Evolutionary conservation across 2,888 invertebrate genomes (phyloP).

Genomic region (Dendrolimus pini): DNA sequence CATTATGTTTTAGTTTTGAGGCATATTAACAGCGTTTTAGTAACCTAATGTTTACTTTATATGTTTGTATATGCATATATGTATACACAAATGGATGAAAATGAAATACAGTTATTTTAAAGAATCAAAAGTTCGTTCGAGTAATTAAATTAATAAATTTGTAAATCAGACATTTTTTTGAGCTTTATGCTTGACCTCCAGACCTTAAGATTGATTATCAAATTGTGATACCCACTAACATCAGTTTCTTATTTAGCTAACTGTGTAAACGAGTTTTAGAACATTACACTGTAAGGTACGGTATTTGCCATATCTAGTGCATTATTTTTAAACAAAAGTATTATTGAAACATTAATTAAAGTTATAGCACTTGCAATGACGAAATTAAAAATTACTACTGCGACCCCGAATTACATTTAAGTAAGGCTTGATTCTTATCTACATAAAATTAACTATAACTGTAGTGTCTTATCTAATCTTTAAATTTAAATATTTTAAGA

Average conservation of each 20-base stretch:
- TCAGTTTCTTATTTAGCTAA: background rate
- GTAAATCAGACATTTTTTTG: background rate
- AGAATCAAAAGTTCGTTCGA: too few species aligned
- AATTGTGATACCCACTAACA: background rate
- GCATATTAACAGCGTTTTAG: too few species aligned
- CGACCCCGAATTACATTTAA: background rate
- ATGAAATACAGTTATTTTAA: too few species aligned
- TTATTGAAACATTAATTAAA: background rate
- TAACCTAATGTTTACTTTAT: too few species aligned
- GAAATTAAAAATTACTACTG: background rate
- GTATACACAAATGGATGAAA: too few species aligned
- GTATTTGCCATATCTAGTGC: background rate
- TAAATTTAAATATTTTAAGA: background rate
- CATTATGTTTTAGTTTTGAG: too few species aligned
- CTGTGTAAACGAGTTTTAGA: background rate
- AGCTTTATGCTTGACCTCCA: conserved; percentile 1
- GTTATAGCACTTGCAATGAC: background rate
- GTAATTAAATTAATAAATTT: too few species aligned
- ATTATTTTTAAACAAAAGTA: background rate
- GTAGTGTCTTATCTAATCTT: background rate
- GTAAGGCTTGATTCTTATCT: background rate
- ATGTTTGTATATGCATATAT: too few species aligned
- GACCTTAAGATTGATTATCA: conserved; percentile 1
- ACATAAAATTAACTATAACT: background rate
- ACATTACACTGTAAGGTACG: background rate